phyloP scores from a whole-genome alignment of 1,140 invertebrate genomes.

The Bathynomus jamesi region DNA sequence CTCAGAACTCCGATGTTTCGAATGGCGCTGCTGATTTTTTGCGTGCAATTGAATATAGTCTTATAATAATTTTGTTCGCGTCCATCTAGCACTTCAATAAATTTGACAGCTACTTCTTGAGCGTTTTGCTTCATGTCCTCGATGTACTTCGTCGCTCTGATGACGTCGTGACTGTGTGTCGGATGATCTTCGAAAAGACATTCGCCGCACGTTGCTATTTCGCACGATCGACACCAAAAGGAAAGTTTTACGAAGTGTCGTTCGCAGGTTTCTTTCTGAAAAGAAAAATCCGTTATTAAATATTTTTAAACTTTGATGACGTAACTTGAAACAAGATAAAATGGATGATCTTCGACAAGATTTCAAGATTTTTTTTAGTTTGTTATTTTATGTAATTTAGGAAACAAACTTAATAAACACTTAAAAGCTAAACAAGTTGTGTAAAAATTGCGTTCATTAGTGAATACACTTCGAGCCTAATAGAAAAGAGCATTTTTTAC shows the following conservation, averaged over 20 bases:
- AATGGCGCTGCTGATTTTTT: constrained; percentile 22
- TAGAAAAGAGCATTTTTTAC: too few relatives aligned
- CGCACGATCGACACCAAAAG: constrained; percentile 30
- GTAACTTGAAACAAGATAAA: too few relatives aligned
- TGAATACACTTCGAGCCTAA: too few relatives aligned
- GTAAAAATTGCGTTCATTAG: too few relatives aligned
- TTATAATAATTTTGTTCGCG: constrained; percentile 20
- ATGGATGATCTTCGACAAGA: too few relatives aligned
- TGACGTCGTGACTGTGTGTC: constrained; percentile 23
- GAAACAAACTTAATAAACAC: too few relatives aligned
- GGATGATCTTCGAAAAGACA: constrained; percentile 34
- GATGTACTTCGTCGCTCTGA: constrained; percentile 27
- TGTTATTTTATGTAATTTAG: too few relatives aligned
- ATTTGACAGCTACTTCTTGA: constrained; percentile 22
- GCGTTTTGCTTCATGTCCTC: constrained; percentile 23
- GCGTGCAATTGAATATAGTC: constrained; percentile 8
- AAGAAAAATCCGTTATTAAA: too few relatives aligned
- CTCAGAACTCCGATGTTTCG: constrained; percentile 22
- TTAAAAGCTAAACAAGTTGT: too few relatives aligned
- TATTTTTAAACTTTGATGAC: too few relatives aligned
- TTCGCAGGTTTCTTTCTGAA: constrained; percentile 27
- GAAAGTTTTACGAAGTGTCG: constrained; percentile 27
- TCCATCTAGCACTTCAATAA: constrained; percentile 25
- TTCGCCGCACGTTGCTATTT: constrained; percentile 20
- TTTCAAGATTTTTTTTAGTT: too few relatives aligned